A percentile compares a stretch with the other conserved stretches of the same genome.
These are phyloP conservation scores for Helleia helle DNA, from an alignment of 2,888 invertebrate genomes.

Conservation along the genomic window DNA sequence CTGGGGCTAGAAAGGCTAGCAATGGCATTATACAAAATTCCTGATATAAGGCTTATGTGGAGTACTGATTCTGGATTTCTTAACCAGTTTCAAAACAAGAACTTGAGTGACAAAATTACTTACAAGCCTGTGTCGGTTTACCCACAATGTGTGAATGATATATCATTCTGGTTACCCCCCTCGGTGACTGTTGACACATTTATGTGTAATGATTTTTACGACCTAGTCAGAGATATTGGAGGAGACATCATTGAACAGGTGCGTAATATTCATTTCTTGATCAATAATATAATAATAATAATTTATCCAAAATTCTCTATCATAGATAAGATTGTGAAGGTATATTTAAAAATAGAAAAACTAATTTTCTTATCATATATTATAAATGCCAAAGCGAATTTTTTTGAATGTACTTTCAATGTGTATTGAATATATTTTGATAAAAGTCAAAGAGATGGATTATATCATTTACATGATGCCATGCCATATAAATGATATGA, in stretches of 20 bases:
- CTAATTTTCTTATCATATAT: too few relatives aligned
- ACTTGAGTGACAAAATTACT: constrained; percentile 77
- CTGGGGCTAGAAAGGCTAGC: constrained; percentile 96
- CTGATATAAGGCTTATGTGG: constrained; percentile 98
- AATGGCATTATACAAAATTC: constrained; percentile 95
- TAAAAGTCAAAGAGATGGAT: too few relatives aligned
- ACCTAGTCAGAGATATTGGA: constrained; percentile 89
- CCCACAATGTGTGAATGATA: constrained; percentile 91
- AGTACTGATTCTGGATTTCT: constrained; percentile 93
- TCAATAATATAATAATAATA: too few relatives aligned
- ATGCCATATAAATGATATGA: too few relatives aligned
- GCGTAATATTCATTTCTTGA: background rate
- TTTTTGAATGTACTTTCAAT: too few relatives aligned
- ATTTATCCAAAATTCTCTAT: too few relatives aligned
- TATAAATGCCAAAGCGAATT: too few relatives aligned
- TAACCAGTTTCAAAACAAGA: constrained; percentile 86
- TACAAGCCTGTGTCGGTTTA: constrained; percentile 90
- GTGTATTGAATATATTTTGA: too few relatives aligned
- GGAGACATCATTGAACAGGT: constrained; percentile 97
- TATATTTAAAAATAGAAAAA: too few relatives aligned
- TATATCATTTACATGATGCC: too few relatives aligned
- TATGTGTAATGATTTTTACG: constrained; percentile 91
- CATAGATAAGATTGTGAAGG: too few relatives aligned
- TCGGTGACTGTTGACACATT: constrained; percentile 73
- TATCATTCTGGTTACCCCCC: constrained; percentile 96